Percentiles rank a stretch among this genome's conserved stretches.
Evolutionary conservation across 2,888 invertebrate genomes (phyloP).

Genomic region (Andrena praecox): DNA sequence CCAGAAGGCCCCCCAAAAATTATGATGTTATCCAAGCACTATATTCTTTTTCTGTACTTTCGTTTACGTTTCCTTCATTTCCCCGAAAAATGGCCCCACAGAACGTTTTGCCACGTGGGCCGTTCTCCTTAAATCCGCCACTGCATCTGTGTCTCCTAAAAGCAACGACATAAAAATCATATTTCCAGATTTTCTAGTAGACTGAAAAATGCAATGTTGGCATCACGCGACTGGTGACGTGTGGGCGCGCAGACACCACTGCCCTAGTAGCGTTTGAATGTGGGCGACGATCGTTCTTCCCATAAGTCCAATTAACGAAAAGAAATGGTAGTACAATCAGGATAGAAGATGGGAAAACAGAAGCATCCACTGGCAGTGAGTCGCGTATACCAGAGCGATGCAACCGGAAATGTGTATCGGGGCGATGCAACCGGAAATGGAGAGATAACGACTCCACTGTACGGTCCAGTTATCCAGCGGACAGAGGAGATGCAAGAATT

Average conservation of each 20-base stretch:
- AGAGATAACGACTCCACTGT: slow-evolving; percentile 49
- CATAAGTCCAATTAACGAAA: too few species aligned
- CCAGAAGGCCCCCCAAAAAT: background rate
- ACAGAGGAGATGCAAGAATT: slow-evolving; percentile 4
- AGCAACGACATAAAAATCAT: background rate
- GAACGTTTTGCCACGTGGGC: background rate
- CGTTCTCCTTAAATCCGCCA: background rate
- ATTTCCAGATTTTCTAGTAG: too few species aligned
- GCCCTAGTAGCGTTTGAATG: background rate
- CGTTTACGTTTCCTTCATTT: background rate
- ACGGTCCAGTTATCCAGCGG: slow-evolving; percentile 33
- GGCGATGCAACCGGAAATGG: slow-evolving; percentile 54
- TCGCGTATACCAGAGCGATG: slow-evolving; percentile 5
- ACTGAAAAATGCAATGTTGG: background rate
- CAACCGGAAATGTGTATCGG: slow-evolving; percentile 53
- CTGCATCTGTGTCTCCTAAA: background rate
- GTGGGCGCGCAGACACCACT: background rate
- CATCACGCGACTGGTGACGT: background rate
- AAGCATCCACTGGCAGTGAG: background rate
- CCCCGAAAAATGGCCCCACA: background rate
- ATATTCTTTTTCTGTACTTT: background rate
- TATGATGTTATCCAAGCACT: background rate
- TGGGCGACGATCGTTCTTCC: background rate
- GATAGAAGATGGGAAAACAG: background rate
- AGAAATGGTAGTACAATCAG: background rate